A percentile compares a stretch with the other conserved stretches of the same genome.
Conservation (phyloP, 2,888 invertebrate species). For the Dynastes grantii region DNA sequence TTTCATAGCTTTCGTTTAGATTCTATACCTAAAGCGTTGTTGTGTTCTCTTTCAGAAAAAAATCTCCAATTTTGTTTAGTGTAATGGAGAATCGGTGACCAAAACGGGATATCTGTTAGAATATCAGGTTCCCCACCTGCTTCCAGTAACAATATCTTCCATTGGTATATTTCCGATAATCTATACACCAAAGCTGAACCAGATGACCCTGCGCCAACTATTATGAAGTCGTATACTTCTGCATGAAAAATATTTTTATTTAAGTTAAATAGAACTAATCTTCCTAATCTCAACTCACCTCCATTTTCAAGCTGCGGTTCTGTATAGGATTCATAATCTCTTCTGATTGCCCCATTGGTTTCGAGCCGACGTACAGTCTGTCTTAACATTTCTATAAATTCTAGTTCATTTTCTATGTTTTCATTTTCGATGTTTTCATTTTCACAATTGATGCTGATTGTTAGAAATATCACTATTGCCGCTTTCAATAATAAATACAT, state of each 20-base stretch:
- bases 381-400: neutral
- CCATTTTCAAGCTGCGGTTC: neutral
- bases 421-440: neutral
- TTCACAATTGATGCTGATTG: neutral
- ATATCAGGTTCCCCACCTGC: conserved; percentile 75
- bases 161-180: conserved; percentile 75
- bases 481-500: neutral
- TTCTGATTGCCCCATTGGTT: neutral
- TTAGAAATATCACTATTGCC: neutral
- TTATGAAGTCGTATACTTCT: conserved; percentile 76
- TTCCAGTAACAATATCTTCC: conserved; percentile 78
- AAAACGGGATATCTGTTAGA: conserved; percentile 72
- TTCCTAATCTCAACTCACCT: neutral
- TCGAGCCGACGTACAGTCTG: neutral
- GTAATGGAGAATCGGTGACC: conserved; percentile 73
- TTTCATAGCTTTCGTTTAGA: neutral
- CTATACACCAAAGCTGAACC: conserved; percentile 82
- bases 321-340: neutral
- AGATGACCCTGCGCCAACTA: conserved; percentile 80
- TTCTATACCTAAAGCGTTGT: conserved; percentile 69
- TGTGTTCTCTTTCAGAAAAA: conserved; percentile 72
- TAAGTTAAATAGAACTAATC: neutral
- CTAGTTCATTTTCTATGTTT: neutral
- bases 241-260: neutral
- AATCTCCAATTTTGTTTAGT: conserved; percentile 76